Conservation (phyloP, 2,888 invertebrate species). For the Cremastobaeus sp. region DNA sequence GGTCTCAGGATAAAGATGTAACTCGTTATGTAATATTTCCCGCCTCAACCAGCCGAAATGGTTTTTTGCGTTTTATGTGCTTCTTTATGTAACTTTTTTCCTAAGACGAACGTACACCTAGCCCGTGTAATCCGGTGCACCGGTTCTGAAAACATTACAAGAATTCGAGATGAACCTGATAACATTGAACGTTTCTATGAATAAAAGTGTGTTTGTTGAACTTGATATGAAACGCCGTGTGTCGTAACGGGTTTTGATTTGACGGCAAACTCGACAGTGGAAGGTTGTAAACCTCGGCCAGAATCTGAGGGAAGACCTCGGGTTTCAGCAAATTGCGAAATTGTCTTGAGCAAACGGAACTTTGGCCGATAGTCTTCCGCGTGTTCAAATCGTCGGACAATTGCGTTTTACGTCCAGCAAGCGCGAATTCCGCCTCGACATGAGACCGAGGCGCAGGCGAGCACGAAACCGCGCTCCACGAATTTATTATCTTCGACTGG, state of each 20-base stretch:
- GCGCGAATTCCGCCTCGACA: too few relatives aligned
- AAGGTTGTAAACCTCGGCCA: conserved; percentile 38
- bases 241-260: conserved; percentile 48
- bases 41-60: too few relatives aligned
- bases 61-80: too few relatives aligned
- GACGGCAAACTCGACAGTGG: conserved; percentile 27
- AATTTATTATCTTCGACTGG: not conserved
- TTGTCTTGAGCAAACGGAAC: conserved; percentile 48
- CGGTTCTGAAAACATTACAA: conserved; percentile 12
- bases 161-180: conserved; percentile 31
- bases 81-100: too few relatives aligned
- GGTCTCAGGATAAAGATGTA: too few relatives aligned
- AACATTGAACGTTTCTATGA: conserved; percentile 30
- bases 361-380: conserved; percentile 32
- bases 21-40: too few relatives aligned
- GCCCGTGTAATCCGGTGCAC: too few relatives aligned
- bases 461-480: too few relatives aligned
- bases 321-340: conserved; percentile 46
- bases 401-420: conserved; percentile 5
- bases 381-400: conserved; percentile 9
- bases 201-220: conserved; percentile 31
- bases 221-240: conserved; percentile 31
- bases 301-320: conserved; percentile 2
- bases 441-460: too few relatives aligned
- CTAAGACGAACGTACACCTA: too few relatives aligned